These are phyloP conservation scores for Agrypnia vestita DNA, from an alignment of 1,140 invertebrate species.

Conservation along the genomic window DNA sequence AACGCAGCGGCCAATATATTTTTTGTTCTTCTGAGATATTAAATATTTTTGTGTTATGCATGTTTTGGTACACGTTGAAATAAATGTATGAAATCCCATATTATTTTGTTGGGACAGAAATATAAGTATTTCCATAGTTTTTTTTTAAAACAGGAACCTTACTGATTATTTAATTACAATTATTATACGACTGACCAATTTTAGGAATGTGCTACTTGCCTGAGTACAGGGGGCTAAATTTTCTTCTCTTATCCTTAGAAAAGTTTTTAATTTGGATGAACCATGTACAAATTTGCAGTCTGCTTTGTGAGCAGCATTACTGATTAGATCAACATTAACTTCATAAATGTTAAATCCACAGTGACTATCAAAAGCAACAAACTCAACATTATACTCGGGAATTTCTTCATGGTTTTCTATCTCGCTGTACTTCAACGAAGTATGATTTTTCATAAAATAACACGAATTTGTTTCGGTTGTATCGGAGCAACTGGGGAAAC, in stretches of 20 bases:
- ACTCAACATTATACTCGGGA: neutral
- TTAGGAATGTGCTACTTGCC: neutral
- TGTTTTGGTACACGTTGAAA: too few relatives aligned
- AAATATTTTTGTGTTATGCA: too few relatives aligned
- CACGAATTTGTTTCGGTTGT: neutral
- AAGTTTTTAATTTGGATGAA: neutral
- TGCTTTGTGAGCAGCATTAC: neutral
- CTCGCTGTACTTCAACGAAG: neutral
- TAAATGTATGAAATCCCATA: too few relatives aligned
- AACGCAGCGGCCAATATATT: too few relatives aligned
- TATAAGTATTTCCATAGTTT: too few relatives aligned
- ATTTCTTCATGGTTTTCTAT: neutral
- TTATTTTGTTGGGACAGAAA: too few relatives aligned
- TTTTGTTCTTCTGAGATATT: too few relatives aligned
- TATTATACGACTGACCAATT: too few relatives aligned
- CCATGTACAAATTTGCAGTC: neutral
- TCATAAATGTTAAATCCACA: conserved; percentile 3
- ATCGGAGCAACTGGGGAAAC: neutral
- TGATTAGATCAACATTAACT: neutral
- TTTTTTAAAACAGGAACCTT: too few relatives aligned
- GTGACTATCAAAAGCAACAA: neutral
- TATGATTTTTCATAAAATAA: neutral
- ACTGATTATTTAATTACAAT: too few relatives aligned
- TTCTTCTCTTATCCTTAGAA: neutral
- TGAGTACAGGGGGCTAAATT: neutral